Evolutionary conservation across 2,113 vertebrate species (phyloP).

Genomic region (Siniperca knerii): DNA sequence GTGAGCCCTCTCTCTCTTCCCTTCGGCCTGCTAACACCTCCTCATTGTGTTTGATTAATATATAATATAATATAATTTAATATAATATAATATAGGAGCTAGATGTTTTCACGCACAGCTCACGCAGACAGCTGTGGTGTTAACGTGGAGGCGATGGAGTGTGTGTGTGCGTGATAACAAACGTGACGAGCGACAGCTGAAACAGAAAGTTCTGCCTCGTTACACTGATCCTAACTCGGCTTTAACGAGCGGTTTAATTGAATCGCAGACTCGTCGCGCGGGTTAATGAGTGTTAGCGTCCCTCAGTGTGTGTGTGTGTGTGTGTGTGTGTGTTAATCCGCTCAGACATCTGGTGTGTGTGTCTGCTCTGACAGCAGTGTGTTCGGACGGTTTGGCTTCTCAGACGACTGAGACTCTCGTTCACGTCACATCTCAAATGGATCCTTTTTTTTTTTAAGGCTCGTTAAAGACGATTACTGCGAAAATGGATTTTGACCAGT

Average conservation of each 20-base stretch:
- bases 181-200: not conserved
- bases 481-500: not conserved
- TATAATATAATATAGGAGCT: too few relatives aligned
- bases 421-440: not conserved
- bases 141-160: too few relatives aligned
- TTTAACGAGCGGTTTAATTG: slow-evolving; percentile 27
- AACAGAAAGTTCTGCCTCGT: slow-evolving; percentile 44
- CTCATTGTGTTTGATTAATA: too few relatives aligned
- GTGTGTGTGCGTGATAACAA: too few relatives aligned
- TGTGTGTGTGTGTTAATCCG: slow-evolving; percentile 25
- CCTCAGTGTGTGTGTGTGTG: slow-evolving; percentile 15
- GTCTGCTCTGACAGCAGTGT: slow-evolving; percentile 28
- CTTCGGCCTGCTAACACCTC: too few relatives aligned
- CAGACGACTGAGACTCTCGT: not conserved
- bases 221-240: not conserved
- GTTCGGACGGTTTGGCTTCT: slow-evolving; percentile 39
- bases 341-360: slow-evolving; percentile 53
- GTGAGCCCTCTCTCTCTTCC: too few relatives aligned
- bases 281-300: slow-evolving; percentile 45
- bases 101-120: too few relatives aligned
- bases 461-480: not conserved
- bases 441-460: not conserved
- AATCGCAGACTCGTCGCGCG: slow-evolving; percentile 26
- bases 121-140: too few relatives aligned
- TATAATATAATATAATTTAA: too few relatives aligned